Evolutionary conservation across 2,888 invertebrate genomes (phyloP).

Genomic region (Bimastos eiseni): DNA sequence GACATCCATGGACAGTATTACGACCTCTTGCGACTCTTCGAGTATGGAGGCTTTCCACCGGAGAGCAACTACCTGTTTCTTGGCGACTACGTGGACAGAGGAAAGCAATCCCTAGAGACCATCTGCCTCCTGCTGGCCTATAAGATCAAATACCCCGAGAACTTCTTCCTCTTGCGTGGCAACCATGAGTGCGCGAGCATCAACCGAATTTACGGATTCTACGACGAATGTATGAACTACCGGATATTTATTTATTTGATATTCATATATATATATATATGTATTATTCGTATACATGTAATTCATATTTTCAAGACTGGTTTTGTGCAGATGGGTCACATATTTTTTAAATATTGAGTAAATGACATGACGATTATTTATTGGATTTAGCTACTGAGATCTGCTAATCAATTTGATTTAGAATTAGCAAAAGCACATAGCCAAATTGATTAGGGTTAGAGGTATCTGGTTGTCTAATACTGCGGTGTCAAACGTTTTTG

Average conservation of each 20-base stretch:
- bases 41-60: constrained; percentile 97
- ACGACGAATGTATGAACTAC: constrained; percentile 85
- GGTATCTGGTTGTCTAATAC: no score
- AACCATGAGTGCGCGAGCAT: constrained; percentile 69
- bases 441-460: no score
- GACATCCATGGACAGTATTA: constrained; percentile 99
- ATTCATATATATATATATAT: no score
- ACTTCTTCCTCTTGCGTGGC: constrained; percentile 67
- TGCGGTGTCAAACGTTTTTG: no score
- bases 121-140: constrained; percentile 79
- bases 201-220: constrained; percentile 96
- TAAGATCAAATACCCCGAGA: constrained; percentile 93
- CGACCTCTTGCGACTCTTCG: constrained; percentile 92
- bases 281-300: not conserved
- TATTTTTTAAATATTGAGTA: no score
- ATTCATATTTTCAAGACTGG: no score
- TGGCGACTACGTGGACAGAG: constrained; percentile 95
- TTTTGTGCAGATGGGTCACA: no score
- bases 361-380: no score
- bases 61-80: constrained; percentile 96
- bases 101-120: constrained; percentile 95
- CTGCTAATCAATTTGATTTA: no score
- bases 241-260: not conserved
- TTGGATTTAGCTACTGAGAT: no score
- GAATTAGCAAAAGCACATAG: no score